Conservation (phyloP, 2,888 invertebrate genomes). For the Ptilodon capucinus region DNA sequence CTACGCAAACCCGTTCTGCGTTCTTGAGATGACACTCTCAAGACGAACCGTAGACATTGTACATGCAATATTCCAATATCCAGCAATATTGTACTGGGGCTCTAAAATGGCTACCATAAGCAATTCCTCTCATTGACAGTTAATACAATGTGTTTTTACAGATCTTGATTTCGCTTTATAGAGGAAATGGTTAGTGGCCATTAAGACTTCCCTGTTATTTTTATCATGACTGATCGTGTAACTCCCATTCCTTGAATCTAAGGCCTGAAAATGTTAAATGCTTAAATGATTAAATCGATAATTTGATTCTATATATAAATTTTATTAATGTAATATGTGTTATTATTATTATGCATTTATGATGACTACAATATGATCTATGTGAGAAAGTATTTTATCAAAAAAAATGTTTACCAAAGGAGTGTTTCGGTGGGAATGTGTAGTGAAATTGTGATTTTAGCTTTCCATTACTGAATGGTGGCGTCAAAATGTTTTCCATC, state of each 20-base stretch:
- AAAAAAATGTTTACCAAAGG: conserved; percentile 35
- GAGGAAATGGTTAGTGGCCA: no score
- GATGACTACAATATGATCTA: conserved; percentile 11
- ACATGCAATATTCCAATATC: conserved; percentile 6
- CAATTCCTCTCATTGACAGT: no score
- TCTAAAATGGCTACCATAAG: no score
- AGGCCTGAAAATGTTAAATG: neutral
- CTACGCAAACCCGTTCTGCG: conserved; percentile 87
- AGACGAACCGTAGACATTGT: neutral
- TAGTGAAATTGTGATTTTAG: conserved; percentile 30
- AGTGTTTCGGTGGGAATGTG: conserved; percentile 22
- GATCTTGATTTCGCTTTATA: no score
- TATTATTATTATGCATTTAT: conserved; percentile 18
- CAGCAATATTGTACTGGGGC: neutral
- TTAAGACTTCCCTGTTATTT: neutral
- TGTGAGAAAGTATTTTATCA: conserved; percentile 17
- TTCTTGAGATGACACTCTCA: conserved; percentile 27
- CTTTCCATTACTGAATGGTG: conserved; percentile 10
- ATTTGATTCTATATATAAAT: neutral
- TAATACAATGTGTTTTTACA: no score
- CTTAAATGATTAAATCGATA: neutral
- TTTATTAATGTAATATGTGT: conserved; percentile 2
- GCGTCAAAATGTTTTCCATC: no score
- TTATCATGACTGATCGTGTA: conserved; percentile 11
- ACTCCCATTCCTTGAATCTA: conserved; percentile 3